Evolutionary conservation across 2,888 invertebrate species (phyloP).

Genomic region (Ashinkailepas kermadecensis): DNA sequence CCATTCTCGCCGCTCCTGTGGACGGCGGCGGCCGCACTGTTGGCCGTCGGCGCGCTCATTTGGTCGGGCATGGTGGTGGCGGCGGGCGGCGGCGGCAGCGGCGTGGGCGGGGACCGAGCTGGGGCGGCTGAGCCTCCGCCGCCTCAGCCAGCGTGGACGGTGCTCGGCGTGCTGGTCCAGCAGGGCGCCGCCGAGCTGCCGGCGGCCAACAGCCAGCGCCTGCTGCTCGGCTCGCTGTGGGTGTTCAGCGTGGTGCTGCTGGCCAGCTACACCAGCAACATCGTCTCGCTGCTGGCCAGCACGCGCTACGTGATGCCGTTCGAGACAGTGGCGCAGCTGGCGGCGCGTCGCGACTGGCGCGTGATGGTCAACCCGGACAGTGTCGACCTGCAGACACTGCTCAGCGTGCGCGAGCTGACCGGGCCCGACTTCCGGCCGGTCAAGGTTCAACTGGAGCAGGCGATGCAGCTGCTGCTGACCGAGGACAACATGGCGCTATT

Average conservation of each 20-base stretch:
- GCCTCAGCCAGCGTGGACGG: not conserved
- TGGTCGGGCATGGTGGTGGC: not conserved
- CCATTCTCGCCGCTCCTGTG: slow-evolving; percentile 15
- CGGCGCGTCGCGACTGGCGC: not conserved
- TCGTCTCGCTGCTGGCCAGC: slow-evolving; percentile 32
- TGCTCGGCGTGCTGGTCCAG: not conserved
- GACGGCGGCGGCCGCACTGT: not conserved
- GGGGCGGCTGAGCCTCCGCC: too few species aligned
- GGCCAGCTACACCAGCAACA: slow-evolving; percentile 34
- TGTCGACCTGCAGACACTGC: not conserved
- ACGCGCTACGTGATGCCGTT: slow-evolving; percentile 27
- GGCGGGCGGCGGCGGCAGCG: not conserved
- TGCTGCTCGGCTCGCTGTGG: slow-evolving; percentile 32
- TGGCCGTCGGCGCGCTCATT: not conserved
- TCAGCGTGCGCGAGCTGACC: not conserved
- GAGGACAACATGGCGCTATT: not conserved
- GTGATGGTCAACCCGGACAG: not conserved
- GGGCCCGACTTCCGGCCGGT: not conserved
- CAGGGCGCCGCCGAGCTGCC: slow-evolving; percentile 25
- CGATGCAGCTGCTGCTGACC: not conserved
- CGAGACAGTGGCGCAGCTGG: not conserved
- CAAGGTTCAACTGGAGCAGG: not conserved
- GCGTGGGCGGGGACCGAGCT: too few species aligned
- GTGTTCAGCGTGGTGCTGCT: slow-evolving; percentile 30
- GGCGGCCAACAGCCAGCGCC: slow-evolving; percentile 23